phyloP scores from a whole-genome alignment of 2,797 vertebrate genomes.

The Thamnophis elegans region DNA sequence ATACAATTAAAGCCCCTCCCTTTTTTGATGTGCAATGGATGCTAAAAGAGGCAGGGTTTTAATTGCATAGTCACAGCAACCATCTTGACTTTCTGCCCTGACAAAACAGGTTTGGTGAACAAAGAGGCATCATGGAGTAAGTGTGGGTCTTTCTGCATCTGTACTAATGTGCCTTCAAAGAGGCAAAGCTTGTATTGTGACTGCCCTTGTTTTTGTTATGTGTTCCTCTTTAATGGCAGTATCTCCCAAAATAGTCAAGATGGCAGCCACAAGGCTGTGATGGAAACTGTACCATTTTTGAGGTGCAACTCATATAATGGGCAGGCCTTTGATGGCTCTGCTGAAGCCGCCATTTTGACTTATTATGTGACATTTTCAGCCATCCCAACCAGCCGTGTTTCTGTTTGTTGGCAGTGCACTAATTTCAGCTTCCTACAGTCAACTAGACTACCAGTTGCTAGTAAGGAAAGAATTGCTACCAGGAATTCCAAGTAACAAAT shows the following conservation, averaged over 20 bases:
- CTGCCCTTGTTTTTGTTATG: neutral
- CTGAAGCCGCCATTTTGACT: neutral
- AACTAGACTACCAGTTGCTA: neutral
- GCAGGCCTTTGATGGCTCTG: neutral
- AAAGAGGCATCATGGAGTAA: neutral
- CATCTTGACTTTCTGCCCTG: neutral
- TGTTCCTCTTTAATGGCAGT: neutral
- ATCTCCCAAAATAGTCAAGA: neutral
- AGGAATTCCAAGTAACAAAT: neutral
- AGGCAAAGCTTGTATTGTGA: neutral
- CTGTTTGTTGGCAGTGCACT: neutral
- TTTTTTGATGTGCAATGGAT: neutral
- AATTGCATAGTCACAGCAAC: neutral
- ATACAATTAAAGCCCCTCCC: neutral
- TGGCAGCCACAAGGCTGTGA: neutral
- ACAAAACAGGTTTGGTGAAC: neutral
- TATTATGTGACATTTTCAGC: neutral
- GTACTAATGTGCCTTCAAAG: neutral
- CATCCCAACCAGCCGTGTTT: neutral
- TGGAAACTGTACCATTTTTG: neutral
- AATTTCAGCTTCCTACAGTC: neutral
- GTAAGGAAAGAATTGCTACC: neutral
- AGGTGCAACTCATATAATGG: neutral
- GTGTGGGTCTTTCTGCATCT: neutral
- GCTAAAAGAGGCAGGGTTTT: neutral